These are phyloP conservation scores for Theocolax elegans DNA, from an alignment of 1,140 invertebrate genomes.

Conservation along the genomic window DNA sequence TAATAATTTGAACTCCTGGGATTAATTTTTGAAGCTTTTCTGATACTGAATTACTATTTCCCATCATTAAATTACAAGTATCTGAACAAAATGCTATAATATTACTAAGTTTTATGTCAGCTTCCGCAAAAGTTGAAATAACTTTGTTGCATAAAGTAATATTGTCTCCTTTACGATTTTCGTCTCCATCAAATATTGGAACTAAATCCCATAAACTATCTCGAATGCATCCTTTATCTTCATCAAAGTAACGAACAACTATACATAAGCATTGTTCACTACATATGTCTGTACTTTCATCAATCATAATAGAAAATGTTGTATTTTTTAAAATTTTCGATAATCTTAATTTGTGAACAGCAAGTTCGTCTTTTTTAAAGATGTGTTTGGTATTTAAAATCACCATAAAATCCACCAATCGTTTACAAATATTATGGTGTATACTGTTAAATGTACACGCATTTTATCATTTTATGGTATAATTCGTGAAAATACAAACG, in stretches of 20 bases:
- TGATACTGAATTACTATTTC: slow-evolving; percentile 55
- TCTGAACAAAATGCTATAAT: slow-evolving; percentile 58
- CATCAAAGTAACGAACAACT: not conserved
- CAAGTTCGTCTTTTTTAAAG: too few relatives aligned
- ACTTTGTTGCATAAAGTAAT: slow-evolving; percentile 31
- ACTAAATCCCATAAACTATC: slow-evolving; percentile 52
- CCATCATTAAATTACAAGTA: slow-evolving; percentile 59
- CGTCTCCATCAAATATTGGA: slow-evolving; percentile 45
- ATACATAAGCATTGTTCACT: not conserved
- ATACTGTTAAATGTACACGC: too few relatives aligned
- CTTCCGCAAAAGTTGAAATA: slow-evolving; percentile 37
- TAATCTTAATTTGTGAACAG: not conserved
- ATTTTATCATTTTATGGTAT: too few relatives aligned
- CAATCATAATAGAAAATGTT: not conserved
- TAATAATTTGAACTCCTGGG: slow-evolving; percentile 53
- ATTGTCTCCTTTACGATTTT: slow-evolving; percentile 43
- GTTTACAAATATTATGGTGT: too few relatives aligned
- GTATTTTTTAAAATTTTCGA: not conserved
- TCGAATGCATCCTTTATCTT: not conserved
- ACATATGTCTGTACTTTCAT: not conserved
- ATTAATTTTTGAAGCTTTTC: slow-evolving; percentile 44
- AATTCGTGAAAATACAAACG: too few relatives aligned
- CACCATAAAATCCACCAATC: too few relatives aligned
- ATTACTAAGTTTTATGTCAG: slow-evolving; percentile 51
- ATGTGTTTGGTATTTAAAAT: too few relatives aligned